A percentile compares a stretch with the other conserved stretches of the same genome.
Conservation (phyloP, 2,113 vertebrate genomes). For the Mastomys natalensis region DNA sequence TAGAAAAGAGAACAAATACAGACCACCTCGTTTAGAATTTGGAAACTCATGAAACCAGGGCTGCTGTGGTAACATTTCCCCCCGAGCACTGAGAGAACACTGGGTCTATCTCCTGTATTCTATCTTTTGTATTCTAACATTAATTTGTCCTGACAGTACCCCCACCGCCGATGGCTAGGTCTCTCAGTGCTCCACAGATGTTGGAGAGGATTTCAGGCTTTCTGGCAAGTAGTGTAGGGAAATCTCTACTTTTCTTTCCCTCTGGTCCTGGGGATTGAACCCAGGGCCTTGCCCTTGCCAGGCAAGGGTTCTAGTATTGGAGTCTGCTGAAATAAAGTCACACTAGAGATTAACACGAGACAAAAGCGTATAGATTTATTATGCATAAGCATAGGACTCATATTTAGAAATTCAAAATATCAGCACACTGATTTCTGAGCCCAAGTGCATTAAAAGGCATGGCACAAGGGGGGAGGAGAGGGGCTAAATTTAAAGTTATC, state of each 20-base stretch:
- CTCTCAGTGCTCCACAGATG: not conserved
- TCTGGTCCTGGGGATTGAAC: not conserved
- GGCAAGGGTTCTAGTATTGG: not conserved
- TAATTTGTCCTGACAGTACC: not conserved
- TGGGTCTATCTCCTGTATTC: not conserved
- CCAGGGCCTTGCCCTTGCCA: not conserved
- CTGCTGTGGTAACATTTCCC: not conserved
- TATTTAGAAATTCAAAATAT: not conserved
- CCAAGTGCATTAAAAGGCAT: not conserved
- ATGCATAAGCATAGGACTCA: not conserved
- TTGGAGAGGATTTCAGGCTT: not conserved
- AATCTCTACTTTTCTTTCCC: not conserved
- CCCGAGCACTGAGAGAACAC: not conserved
- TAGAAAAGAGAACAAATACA: not conserved
- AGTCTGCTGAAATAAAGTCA: not conserved
- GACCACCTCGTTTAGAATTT: slow-evolving; percentile 29
- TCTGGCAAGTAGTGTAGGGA: not conserved
- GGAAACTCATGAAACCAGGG: not conserved
- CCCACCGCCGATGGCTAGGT: rapidly evolving
- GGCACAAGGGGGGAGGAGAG: not conserved
- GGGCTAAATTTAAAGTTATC: not conserved
- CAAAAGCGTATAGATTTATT: not conserved
- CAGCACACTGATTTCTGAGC: not conserved
- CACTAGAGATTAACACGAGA: not conserved
- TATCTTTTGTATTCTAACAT: not conserved